Percentiles rank a stretch among this genome's conserved stretches.
These are phyloP conservation scores for Brachylomia viminalis DNA, from an alignment of 2,888 invertebrate species.

Conservation along the genomic window DNA sequence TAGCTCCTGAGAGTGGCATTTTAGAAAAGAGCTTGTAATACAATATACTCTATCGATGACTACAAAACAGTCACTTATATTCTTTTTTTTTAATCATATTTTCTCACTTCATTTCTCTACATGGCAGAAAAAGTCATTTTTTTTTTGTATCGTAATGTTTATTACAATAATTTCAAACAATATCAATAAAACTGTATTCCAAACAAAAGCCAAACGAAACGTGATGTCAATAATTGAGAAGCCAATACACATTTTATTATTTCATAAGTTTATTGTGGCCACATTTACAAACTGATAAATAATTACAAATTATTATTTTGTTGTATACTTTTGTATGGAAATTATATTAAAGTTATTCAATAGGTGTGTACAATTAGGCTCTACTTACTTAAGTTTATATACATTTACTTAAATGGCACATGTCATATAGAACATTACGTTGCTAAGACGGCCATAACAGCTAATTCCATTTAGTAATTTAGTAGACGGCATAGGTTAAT, in stretches of 20 bases:
- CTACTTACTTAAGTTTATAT: constrained; percentile 30
- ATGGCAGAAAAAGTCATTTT: not conserved
- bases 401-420: constrained; percentile 10
- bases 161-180: not conserved
- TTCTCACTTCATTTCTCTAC: not conserved
- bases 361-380: constrained; percentile 16
- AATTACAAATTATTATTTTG: no score
- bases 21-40: not conserved
- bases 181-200: not conserved
- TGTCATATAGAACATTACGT: constrained; percentile 39
- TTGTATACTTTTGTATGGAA: no score
- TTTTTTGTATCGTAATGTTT: not conserved
- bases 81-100: not conserved
- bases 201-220: constrained; percentile 10
- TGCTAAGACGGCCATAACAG: constrained; percentile 33
- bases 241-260: not conserved
- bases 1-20: not conserved
- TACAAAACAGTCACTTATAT: not conserved
- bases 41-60: not conserved
- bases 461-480: constrained; percentile 51
- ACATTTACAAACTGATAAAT: not conserved
- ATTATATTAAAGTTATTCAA: no score
- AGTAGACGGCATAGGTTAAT: constrained; percentile 40
- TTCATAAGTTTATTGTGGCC: not conserved
- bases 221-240: not conserved